phyloP scores from a whole-genome alignment of 2,888 invertebrate species.

The Camponotus fellah region DNA sequence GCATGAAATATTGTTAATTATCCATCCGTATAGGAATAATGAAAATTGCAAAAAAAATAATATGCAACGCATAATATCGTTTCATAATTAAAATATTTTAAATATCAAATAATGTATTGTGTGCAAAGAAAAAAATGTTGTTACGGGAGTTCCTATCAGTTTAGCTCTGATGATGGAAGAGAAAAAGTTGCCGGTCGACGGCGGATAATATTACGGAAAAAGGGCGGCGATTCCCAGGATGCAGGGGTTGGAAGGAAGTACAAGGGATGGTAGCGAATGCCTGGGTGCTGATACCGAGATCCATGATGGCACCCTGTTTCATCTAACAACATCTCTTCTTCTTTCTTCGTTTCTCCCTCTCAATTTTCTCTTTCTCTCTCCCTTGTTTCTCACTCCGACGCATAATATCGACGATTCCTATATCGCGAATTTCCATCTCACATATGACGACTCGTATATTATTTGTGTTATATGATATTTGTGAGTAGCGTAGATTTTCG shows the following conservation, averaged over 20 bases:
- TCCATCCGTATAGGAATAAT: background rate
- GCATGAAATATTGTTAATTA: conserved; percentile 51
- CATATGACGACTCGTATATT: conserved; percentile 41
- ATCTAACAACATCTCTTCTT: conserved; percentile 54
- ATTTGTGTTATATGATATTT: conserved; percentile 69
- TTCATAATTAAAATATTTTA: conserved; percentile 20
- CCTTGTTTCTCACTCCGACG: conserved; percentile 56
- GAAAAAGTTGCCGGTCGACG: conserved; percentile 54
- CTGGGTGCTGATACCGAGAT: conserved; percentile 74
- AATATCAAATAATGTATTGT: background rate
- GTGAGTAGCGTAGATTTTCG: conserved; percentile 42
- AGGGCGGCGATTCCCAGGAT: conserved; percentile 44
- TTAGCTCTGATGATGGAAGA: conserved; percentile 9
- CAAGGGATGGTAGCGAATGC: conserved; percentile 69
- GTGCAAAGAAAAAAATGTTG: conserved; percentile 3
- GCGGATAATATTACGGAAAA: conserved; percentile 54
- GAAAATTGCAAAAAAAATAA: background rate
- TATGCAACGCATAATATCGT: background rate
- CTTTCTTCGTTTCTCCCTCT: conserved; percentile 12
- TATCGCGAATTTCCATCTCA: conserved; percentile 63
- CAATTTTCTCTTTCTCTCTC: conserved; percentile 12
- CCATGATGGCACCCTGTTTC: conserved; percentile 61
- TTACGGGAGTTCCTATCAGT: background rate
- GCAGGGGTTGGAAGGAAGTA: conserved; percentile 61
- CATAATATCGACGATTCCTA: conserved; percentile 70